Evolutionary conservation across 2,888 invertebrate genomes (phyloP).

Genomic region (Autographa pulchrina): DNA sequence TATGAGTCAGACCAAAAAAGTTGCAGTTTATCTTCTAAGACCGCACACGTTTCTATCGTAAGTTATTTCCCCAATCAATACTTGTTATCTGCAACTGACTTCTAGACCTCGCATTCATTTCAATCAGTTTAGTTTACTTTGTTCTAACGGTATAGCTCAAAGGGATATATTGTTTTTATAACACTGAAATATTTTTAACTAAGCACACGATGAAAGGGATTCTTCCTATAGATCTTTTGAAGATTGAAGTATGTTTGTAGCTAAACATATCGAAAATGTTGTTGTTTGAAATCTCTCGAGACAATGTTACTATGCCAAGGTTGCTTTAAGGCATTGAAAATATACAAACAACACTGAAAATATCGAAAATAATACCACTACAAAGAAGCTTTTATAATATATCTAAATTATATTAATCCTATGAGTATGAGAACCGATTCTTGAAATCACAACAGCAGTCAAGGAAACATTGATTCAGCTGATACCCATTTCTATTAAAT

Average conservation of each 20-base stretch:
- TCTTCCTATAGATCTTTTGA: conserved; percentile 30
- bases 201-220: background rate
- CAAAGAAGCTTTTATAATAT: conserved; percentile 23
- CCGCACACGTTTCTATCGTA: background rate
- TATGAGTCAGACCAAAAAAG: background rate
- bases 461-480: conserved; percentile 58
- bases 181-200: background rate
- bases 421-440: conserved; percentile 27
- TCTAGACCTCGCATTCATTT: conserved; percentile 1
- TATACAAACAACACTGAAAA: conserved; percentile 10
- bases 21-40: background rate
- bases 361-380: conserved; percentile 26
- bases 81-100: background rate
- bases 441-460: conserved; percentile 48
- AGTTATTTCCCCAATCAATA: conserved; percentile 5
- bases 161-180: background rate
- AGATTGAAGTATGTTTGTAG: background rate
- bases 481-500: conserved; percentile 66
- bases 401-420: conserved; percentile 26
- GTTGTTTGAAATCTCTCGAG: conserved; percentile 14
- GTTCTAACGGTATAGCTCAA: background rate
- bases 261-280: conserved; percentile 15
- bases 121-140: background rate
- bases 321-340: background rate
- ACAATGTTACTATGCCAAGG: conserved; percentile 40